Percentiles rank a stretch among this genome's conserved stretches.
Evolutionary conservation across 2,797 vertebrate genomes (phyloP).

Genomic region (Toxotes lorentzi): DNA sequence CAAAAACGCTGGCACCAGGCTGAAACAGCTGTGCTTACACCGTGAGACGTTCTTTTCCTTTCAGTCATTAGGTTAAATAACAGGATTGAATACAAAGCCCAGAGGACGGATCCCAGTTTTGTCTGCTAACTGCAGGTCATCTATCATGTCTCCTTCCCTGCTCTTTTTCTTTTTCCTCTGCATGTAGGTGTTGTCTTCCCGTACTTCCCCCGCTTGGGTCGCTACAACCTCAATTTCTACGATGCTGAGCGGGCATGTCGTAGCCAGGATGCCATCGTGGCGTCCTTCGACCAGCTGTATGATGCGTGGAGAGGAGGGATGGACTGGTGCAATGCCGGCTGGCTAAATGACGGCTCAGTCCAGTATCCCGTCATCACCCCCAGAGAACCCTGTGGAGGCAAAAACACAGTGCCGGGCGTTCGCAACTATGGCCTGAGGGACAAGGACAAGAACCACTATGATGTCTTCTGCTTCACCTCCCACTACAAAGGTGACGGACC

Average conservation of each 20-base stretch:
- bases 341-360: constrained; percentile 94
- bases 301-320: constrained; percentile 92
- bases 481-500: constrained; percentile 89
- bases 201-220: constrained; percentile 91
- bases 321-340: constrained; percentile 98
- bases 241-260: constrained; percentile 90
- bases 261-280: constrained; percentile 92
- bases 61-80: constrained; percentile 17
- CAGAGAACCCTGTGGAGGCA: constrained; percentile 94
- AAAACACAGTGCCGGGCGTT: constrained; percentile 90
- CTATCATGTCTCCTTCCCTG: not conserved
- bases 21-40: constrained; percentile 43
- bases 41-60: not conserved
- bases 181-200: constrained; percentile 92
- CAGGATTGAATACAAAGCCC: not conserved
- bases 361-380: constrained; percentile 95
- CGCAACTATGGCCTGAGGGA: constrained; percentile 95
- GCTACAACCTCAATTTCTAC: constrained; percentile 95
- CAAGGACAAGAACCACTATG: constrained; percentile 93
- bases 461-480: constrained; percentile 98
- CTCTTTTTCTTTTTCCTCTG: not conserved
- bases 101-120: not conserved
- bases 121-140: not conserved
- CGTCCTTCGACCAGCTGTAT: constrained; percentile 94
- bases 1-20: constrained; percentile 12